Percentiles rank a stretch among this genome's conserved stretches.
Evolutionary conservation across 2,797 vertebrate genomes (phyloP).

Genomic region (Dicrostonyx torquatus): DNA sequence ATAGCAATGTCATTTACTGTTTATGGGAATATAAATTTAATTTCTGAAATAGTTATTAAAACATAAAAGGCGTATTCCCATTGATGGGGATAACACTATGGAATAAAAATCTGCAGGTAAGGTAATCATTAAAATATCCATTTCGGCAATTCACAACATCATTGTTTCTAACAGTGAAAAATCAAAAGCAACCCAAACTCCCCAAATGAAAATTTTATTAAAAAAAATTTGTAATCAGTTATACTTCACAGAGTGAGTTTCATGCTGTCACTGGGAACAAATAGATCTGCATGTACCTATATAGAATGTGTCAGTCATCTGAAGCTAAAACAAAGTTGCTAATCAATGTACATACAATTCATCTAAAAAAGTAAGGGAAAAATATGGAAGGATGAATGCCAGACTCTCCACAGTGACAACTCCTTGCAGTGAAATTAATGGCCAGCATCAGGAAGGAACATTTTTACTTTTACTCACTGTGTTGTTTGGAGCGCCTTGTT

Average conservation of each 20-base stretch:
- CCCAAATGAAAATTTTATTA: neutral
- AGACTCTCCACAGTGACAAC: neutral
- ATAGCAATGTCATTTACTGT: neutral
- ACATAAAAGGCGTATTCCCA: neutral
- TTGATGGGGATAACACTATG: neutral
- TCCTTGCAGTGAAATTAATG: neutral
- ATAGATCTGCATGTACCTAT: neutral
- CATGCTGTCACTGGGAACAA: neutral
- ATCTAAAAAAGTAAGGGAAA: neutral
- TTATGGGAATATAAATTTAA: constrained; percentile 33
- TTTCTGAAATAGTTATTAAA: constrained; percentile 30
- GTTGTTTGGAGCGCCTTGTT: constrained; percentile 32
- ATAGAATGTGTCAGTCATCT: neutral
- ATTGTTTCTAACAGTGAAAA: constrained; percentile 8
- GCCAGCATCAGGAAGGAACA: neutral
- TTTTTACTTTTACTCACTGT: constrained; percentile 10
- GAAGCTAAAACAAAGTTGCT: constrained; percentile 32
- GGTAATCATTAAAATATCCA: constrained; percentile 32
- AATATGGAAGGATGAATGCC: neutral
- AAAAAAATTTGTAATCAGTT: constrained; percentile 33
- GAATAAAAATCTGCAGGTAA: neutral
- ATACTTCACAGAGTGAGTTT: constrained; percentile 27
- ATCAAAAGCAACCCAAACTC: constrained; percentile 44
- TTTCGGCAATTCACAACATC: neutral
- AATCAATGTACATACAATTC: neutral